Evolutionary conservation across 2,113 vertebrate species (phyloP).

Genomic region (Poecilia latipinna): DNA sequence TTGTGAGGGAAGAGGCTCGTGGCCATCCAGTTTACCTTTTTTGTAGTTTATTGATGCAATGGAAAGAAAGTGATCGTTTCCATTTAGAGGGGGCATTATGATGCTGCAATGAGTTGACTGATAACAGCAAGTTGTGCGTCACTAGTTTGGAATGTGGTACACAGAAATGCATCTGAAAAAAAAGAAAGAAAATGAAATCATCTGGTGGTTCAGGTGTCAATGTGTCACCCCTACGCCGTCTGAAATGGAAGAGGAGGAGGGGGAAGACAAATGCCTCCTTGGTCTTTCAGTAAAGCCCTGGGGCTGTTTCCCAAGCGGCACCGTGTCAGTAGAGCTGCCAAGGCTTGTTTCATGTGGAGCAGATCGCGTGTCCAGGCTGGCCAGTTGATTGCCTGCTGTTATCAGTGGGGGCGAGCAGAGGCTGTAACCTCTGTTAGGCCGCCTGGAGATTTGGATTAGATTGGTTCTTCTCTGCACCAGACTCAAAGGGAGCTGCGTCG

Average conservation of each 20-base stretch:
- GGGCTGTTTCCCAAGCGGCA: conserved; percentile 55
- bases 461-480: conserved; percentile 38
- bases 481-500: conserved; percentile 49
- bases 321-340: conserved; percentile 51
- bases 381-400: conserved; percentile 74
- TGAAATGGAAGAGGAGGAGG: background rate
- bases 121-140: conserved; percentile 10
- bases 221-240: conserved; percentile 19
- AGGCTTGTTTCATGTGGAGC: conserved; percentile 59
- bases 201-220: conserved; percentile 15
- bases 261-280: conserved; percentile 18
- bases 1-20: conserved; percentile 10
- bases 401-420: conserved; percentile 61
- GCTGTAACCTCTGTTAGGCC: conserved; percentile 61
- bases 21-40: conserved; percentile 2
- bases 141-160: conserved; percentile 44
- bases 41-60: conserved; percentile 11
- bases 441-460: conserved; percentile 66
- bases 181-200: conserved; percentile 16
- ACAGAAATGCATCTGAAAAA: conserved; percentile 7
- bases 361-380: conserved; percentile 71
- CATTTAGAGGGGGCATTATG: background rate
- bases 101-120: conserved; percentile 19
- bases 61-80: background rate
- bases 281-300: conserved; percentile 39